Conservation (phyloP, 2,888 invertebrate species). For the Phania funesta region DNA sequence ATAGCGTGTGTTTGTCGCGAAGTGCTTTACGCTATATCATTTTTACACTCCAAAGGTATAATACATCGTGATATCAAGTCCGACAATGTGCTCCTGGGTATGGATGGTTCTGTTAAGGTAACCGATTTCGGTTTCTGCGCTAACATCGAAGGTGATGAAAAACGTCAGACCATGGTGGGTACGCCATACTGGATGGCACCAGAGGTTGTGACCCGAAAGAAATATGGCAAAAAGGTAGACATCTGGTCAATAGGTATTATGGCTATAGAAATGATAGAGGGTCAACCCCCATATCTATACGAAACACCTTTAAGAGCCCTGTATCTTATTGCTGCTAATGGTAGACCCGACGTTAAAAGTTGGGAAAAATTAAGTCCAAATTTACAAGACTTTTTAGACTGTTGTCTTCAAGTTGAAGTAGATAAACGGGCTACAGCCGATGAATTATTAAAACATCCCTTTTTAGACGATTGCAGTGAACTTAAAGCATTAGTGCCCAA, state of each 20-base stretch:
- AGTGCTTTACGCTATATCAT: conserved; percentile 92
- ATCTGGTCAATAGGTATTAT: conserved; percentile 99
- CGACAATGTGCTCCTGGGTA: conserved; percentile 96
- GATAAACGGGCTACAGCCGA: conserved; percentile 92
- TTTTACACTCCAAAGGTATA: conserved; percentile 93
- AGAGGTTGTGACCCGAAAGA: conserved; percentile 95
- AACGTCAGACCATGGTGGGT: conserved; percentile 98
- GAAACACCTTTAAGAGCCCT: conserved; percentile 95
- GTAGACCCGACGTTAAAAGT: conserved; percentile 93
- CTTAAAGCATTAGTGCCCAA: conserved; percentile 91
- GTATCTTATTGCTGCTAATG: conserved; percentile 97
- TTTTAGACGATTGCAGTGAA: conserved; percentile 92
- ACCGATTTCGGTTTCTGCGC: conserved; percentile 99
- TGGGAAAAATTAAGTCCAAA: conserved; percentile 89
- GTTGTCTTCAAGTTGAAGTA: conserved; percentile 94
- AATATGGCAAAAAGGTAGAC: conserved; percentile 96
- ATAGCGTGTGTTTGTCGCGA: conserved; percentile 97
- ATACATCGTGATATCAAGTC: conserved; percentile 98
- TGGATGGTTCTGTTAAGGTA: conserved; percentile 95
- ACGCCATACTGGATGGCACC: conserved; percentile 98
- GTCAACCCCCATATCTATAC: conserved; percentile 97
- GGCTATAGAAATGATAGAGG: conserved; percentile 97
- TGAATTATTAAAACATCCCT: conserved; percentile 93
- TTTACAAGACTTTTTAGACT: conserved; percentile 91
- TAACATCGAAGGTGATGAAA: conserved; percentile 95